A percentile compares a stretch with the other conserved stretches of the same genome.
Evolutionary conservation across 1,140 invertebrate genomes (phyloP).

Genomic region (Psix sp.): DNA sequence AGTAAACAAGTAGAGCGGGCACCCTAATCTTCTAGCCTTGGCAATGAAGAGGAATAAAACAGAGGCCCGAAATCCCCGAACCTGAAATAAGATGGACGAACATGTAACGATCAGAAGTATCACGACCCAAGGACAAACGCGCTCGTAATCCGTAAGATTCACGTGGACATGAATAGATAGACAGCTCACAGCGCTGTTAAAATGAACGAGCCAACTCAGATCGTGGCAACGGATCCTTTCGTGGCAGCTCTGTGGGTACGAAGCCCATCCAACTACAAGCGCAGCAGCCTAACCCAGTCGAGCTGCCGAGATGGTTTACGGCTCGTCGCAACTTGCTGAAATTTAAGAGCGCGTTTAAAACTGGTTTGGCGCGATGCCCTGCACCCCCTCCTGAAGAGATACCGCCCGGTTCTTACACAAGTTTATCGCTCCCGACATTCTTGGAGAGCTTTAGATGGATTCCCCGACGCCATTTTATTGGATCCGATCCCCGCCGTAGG

Average conservation of each 20-base stretch:
- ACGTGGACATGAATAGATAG: constrained; percentile 57
- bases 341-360: constrained; percentile 78
- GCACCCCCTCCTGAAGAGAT: constrained; percentile 69
- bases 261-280: constrained; percentile 67
- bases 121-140: constrained; percentile 61
- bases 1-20: constrained; percentile 52
- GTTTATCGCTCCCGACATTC: constrained; percentile 76
- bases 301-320: constrained; percentile 75
- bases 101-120: constrained; percentile 62
- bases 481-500: constrained; percentile 9
- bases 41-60: constrained; percentile 52
- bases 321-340: constrained; percentile 75
- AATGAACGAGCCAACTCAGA: constrained; percentile 60
- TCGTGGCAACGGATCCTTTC: constrained; percentile 64
- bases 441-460: constrained; percentile 75
- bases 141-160: constrained; percentile 65
- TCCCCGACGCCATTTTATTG: constrained; percentile 62
- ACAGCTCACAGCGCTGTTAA: constrained; percentile 54
- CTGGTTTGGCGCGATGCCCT: constrained; percentile 77
- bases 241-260: constrained; percentile 68
- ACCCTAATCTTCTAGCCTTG: constrained; percentile 42
- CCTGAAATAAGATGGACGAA: constrained; percentile 51
- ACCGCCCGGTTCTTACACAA: constrained; percentile 71
- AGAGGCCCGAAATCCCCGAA: constrained; percentile 35
- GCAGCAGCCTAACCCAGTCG: constrained; percentile 69